A percentile compares a stretch with the other conserved stretches of the same genome.
Evolutionary conservation across 1,140 invertebrate genomes (phyloP).

Genomic region (Physella acuta): DNA sequence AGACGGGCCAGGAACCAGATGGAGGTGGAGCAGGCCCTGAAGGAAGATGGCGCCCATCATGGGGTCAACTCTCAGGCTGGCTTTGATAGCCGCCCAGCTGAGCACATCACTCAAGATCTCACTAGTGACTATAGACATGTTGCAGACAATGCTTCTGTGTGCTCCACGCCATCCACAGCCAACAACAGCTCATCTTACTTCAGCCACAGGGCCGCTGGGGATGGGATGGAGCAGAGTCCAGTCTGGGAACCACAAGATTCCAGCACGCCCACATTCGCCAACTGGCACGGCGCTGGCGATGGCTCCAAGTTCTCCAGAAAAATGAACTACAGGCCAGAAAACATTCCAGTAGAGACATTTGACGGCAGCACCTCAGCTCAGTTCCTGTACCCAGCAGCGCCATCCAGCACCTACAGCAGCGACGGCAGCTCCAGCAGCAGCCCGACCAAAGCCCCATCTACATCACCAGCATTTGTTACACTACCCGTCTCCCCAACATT

Average conservation of each 20-base stretch:
- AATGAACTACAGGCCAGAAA: neutral
- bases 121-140: no score
- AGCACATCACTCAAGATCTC: neutral
- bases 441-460: constrained; percentile 18
- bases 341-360: neutral
- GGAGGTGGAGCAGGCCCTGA: constrained; percentile 35
- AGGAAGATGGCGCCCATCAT: constrained; percentile 7
- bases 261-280: constrained; percentile 41
- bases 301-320: constrained; percentile 22
- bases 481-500: constrained; percentile 8
- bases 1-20: constrained; percentile 58
- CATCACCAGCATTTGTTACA: constrained; percentile 18
- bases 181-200: constrained; percentile 7
- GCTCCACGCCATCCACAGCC: neutral
- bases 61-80: neutral
- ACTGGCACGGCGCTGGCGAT: constrained; percentile 33
- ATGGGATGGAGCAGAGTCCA: neutral
- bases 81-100: neutral
- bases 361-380: neutral
- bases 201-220: neutral
- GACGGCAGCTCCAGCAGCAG: constrained; percentile 22
- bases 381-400: neutral
- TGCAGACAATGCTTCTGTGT: no score
- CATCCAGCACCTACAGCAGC: constrained; percentile 31
- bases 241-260: constrained; percentile 33